Evolutionary conservation across 2,113 vertebrate species (phyloP).

Genomic region (Mormyrus iriodes): DNA sequence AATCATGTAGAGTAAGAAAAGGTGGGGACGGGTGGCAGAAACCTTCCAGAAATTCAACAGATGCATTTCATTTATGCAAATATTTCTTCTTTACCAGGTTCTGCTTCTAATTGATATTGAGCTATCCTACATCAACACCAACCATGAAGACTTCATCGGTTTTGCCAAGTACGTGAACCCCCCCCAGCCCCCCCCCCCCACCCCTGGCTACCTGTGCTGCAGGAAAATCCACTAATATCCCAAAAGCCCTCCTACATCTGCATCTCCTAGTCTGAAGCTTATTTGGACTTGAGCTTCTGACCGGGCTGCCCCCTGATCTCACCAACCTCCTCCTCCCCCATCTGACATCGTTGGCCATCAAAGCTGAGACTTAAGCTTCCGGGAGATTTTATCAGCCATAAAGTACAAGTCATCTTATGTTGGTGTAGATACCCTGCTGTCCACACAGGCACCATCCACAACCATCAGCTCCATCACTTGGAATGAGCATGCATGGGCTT

Average conservation of each 20-base stretch:
- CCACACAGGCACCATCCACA: neutral
- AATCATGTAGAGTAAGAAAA: neutral
- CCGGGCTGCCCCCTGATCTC: neutral
- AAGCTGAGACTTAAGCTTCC: neutral
- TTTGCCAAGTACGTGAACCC: slow-evolving; percentile 83
- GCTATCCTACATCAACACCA: slow-evolving; percentile 97
- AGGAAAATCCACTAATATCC: neutral
- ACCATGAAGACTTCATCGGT: slow-evolving; percentile 97
- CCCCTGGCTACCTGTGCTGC: neutral
- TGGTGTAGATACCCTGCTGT: neutral
- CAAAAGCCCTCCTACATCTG: neutral
- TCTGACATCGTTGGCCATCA: neutral
- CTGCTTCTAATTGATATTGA: slow-evolving; percentile 94
- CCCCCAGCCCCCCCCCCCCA: neutral
- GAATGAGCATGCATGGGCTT: neutral
- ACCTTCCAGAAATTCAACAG: neutral
- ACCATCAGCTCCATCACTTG: neutral
- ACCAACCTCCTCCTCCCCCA: neutral
- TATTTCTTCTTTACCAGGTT: slow-evolving; percentile 61
- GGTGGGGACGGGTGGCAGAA: neutral
- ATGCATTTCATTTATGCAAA: slow-evolving; percentile 26
- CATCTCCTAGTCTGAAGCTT: neutral
- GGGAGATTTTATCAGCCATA: neutral
- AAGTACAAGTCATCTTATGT: neutral
- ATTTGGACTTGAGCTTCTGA: neutral